These are phyloP conservation scores for Petaurus breviceps DNA, from an alignment of 2,113 vertebrate species.

Conservation along the genomic window DNA sequence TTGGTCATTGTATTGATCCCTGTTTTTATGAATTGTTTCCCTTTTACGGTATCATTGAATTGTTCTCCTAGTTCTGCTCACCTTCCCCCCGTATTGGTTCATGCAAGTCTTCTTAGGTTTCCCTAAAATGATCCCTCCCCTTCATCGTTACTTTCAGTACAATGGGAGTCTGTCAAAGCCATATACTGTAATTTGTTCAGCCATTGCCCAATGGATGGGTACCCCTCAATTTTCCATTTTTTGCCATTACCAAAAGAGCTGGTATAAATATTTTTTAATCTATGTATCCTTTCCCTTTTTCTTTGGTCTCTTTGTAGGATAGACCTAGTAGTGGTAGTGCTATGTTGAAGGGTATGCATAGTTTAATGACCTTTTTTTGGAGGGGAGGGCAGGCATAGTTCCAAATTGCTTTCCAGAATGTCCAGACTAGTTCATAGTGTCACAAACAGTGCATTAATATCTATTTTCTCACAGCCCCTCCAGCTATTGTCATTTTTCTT, in stretches of 20 bases:
- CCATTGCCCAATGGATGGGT: neutral
- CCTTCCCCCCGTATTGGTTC: neutral
- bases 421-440: neutral
- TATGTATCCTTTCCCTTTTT: neutral
- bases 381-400: neutral
- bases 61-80: neutral
- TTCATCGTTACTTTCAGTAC: no score
- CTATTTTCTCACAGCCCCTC: neutral
- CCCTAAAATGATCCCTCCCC: neutral
- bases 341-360: neutral
- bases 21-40: no score
- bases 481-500: neutral
- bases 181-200: neutral
- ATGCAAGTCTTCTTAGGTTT: neutral
- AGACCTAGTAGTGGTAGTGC: neutral
- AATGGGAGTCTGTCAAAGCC: neutral
- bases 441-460: neutral
- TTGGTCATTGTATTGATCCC: neutral
- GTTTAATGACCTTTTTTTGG: neutral
- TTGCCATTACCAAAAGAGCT: neutral
- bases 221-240: neutral
- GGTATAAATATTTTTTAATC: neutral
- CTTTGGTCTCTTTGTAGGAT: neutral
- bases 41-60: neutral
- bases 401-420: neutral